Conservation (phyloP, 2,797 vertebrate genomes). For the Salarias fasciatus region DNA sequence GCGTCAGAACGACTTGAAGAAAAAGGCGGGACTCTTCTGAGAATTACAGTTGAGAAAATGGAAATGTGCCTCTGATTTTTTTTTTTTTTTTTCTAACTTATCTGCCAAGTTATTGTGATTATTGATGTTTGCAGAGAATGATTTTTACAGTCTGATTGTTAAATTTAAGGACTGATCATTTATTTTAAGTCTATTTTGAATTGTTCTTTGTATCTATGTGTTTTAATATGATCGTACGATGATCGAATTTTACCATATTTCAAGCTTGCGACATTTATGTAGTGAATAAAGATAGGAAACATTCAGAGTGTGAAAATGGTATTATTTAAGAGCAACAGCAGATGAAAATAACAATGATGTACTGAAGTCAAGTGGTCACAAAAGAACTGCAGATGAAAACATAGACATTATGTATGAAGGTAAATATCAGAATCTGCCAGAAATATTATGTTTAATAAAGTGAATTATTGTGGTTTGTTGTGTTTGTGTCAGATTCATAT, state of each 20-base stretch:
- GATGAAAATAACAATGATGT: constrained; percentile 25
- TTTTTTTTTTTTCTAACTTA: not conserved
- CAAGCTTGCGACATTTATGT: constrained; percentile 22
- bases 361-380: constrained; percentile 6
- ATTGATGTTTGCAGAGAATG: not conserved
- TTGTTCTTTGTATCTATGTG: constrained; percentile 45
- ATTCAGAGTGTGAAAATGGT: constrained; percentile 18
- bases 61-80: not conserved
- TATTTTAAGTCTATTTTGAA: constrained; percentile 21
- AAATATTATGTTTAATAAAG: constrained; percentile 8
- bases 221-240: constrained; percentile 31
- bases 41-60: not conserved
- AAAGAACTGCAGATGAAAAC: constrained; percentile 8
- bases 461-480: constrained; percentile 6
- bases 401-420: not conserved
- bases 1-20: constrained; percentile 91
- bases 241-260: constrained; percentile 7
- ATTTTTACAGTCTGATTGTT: constrained; percentile 15
- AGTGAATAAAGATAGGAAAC: constrained; percentile 57
- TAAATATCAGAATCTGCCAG: constrained; percentile 4
- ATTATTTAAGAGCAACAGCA: constrained; percentile 66
- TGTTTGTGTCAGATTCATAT: constrained; percentile 1
- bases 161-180: not conserved
- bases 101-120: constrained; percentile 19
- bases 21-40: constrained; percentile 91